Evolutionary conservation across 2,888 invertebrate genomes (phyloP), one percentile per base, ranked within the genome.

Genomic region (Cheilosia vernalis): DNA sequence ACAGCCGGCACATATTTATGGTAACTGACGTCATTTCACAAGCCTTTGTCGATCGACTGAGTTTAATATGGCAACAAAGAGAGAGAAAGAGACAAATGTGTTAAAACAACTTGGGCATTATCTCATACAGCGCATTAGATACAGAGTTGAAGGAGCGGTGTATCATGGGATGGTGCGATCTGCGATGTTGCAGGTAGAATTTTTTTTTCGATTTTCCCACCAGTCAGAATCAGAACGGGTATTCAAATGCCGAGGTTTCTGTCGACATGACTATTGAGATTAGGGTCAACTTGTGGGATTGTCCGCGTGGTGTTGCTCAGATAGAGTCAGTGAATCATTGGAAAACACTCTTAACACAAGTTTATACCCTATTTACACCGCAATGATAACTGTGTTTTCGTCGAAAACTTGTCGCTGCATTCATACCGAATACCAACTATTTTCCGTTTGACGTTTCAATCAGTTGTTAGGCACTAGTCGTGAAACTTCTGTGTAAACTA

Each of bases 21-120:
- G 17, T 42, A 73, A 67, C 78, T 83, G 79, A 83, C 83, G 83
- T 83, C 67, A 83, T 64, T 78, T 66, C 61, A 27, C 10, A 58
- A 60, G 47, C 53, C 17, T 51, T 51, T 66, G 13, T 13, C 55
- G 30, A 53, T 53, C 77, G 56, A 53, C 44, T 53, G 27, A 42
- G 60, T 82, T 77, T 60, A 19, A 47, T 40, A 47, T 76, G 13
- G 58, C 42, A 30, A 17, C 58, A 37, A 33, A 61, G 19, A 53
- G 24, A 51, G 58, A 63, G 24, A 51, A 51, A 63, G 67, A 37
- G 17, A 24, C 24, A 37, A 66, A 15, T 30, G 2, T 44, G 13
- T 37, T 37, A 37, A 17, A 49, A 66, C 37, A 10, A 15, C 33
- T 51, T 47, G n/a, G 66, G 60, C 72, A 61, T 44, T 66, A 69